A percentile compares a stretch with the other conserved stretches of the same genome.
phyloP scores from a whole-genome alignment of 2,113 vertebrate genomes.

The Semnopithecus entellus region DNA sequence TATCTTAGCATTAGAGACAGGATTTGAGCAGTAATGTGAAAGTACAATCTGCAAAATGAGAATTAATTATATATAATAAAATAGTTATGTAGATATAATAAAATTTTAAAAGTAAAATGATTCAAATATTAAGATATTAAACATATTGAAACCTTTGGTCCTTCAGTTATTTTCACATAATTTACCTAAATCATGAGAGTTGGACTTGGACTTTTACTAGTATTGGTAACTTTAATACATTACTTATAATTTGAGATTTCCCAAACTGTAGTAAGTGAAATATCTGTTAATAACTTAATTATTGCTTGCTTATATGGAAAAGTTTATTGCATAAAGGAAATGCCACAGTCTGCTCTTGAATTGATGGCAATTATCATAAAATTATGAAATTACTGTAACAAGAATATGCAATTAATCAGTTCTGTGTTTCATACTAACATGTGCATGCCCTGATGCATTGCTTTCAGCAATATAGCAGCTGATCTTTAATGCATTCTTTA shows the following conservation, averaged over 20 bases:
- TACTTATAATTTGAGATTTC: neutral
- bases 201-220: neutral
- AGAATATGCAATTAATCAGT: conserved; percentile 69
- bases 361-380: conserved; percentile 66
- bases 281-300: conserved; percentile 67
- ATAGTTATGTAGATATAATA: neutral
- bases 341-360: conserved; percentile 54
- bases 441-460: conserved; percentile 51
- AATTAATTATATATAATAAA: neutral
- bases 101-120: neutral
- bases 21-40: neutral
- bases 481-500: conserved; percentile 73
- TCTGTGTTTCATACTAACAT: conserved; percentile 42
- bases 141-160: neutral
- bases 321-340: conserved; percentile 62
- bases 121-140: neutral
- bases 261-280: neutral
- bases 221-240: neutral
- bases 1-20: neutral
- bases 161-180: neutral
- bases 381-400: conserved; percentile 62
- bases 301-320: conserved; percentile 66
- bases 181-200: neutral
- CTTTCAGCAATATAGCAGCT: conserved; percentile 71
- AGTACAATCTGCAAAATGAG: neutral